phyloP scores from a whole-genome alignment of 1,140 invertebrate species.

The Tetragnatha versicolor region DNA sequence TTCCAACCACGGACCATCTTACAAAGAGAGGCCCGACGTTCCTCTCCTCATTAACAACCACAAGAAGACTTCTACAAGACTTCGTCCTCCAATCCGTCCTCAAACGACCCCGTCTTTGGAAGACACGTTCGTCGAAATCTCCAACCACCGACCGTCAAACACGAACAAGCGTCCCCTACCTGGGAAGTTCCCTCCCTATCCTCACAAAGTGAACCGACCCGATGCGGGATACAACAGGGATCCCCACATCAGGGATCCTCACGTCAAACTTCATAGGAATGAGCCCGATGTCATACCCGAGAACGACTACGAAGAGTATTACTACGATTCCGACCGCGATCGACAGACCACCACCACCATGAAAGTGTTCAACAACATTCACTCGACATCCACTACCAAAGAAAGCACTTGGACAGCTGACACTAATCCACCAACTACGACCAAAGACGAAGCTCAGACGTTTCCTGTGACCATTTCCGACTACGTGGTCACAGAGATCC shows the following conservation, averaged over 20 bases:
- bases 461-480: not conserved
- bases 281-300: not conserved
- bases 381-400: not conserved
- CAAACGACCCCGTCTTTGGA: constrained; percentile 15
- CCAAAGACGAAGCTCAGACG: not conserved
- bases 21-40: constrained; percentile 15
- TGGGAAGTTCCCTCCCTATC: constrained; percentile 16
- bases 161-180: constrained; percentile 8
- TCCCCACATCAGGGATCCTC: not conserved
- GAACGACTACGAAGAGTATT: constrained; percentile 39
- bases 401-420: not conserved
- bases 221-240: constrained; percentile 18
- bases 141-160: constrained; percentile 37
- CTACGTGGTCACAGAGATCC: not conserved
- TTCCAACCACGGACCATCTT: constrained; percentile 35
- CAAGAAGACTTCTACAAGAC: constrained; percentile 27
- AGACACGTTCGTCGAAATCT: constrained; percentile 39
- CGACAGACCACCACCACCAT: not conserved
- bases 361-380: constrained; percentile 16
- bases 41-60: constrained; percentile 43
- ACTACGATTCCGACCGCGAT: constrained; percentile 7
- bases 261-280: constrained; percentile 6
- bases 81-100: constrained; percentile 20
- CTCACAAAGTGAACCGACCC: not conserved
- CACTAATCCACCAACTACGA: not conserved